Base-by-base conservation (phyloP, 2,113 vertebrate genomes). In the Pedionomus torquatus region DNA sequence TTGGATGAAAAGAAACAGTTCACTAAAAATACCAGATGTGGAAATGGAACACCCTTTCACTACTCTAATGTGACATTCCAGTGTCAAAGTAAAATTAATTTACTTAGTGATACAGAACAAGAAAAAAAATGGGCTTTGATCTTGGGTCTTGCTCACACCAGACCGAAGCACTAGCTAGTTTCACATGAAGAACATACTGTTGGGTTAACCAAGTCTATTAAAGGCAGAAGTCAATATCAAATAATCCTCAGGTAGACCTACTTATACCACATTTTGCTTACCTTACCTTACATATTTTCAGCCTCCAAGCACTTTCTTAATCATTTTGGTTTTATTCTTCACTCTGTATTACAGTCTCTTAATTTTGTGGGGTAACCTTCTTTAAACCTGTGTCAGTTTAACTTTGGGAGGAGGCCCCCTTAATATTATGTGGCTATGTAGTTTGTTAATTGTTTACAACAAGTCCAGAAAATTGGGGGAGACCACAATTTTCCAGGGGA, bases 341-440 rank as follows among this genome's bases (percentile, higher is more conserved):
- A 37, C 5, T 44, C 23, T 72, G 31, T 7, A 31, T 46, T 68
- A 5, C 24, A 13, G 3, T n/a, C 1, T 11, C 5, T 26, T n/a
- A 8, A n/a, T 65, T 78, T 61, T 1, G 0, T 41, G 10, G 5
- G 3, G 15, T 60, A 51, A 46, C 5, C 4, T 44, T 58, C 4
- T 44, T 55, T 46, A 70, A 82, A 70, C 13, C 44, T 60, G 5
- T 35, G 5, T 10, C 16, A 39, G 2, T 57, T 79, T 16, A 4
- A 33, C 31, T 58, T 54, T 69, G 13, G 11, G 24, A 70, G 11
- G 4, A 43, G 5, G 23, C 28, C 5, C 4, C 86, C 6, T 7
- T 21, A 46, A 51, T 51, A 9, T 4, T 61, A 0, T n/a, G 1
- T 13, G 5, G 7, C 44, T 41, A 19, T 7, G 26, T 19, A 37